phyloP scores from a whole-genome alignment of 2,888 invertebrate species.

The Gymnosoma rotundatum region DNA sequence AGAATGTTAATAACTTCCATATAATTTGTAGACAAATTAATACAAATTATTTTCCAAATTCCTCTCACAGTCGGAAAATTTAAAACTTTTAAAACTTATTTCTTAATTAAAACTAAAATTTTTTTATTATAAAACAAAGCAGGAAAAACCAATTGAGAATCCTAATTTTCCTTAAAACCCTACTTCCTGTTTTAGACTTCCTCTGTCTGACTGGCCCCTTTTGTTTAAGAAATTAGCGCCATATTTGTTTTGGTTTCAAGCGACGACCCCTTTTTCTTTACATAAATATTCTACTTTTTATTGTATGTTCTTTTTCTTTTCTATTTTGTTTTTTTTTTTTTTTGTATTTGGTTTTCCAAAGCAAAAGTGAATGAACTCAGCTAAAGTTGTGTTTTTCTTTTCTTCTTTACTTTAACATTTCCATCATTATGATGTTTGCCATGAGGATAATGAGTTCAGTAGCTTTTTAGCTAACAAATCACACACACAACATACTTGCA shows the following conservation, averaged over 20 bases:
- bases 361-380: conserved; percentile 70
- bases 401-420: conserved; percentile 28
- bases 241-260: conserved; percentile 60
- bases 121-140: too few relatives aligned
- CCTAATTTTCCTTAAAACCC: background rate
- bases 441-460: conserved; percentile 68
- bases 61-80: too few relatives aligned
- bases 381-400: conserved; percentile 64
- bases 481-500: background rate
- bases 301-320: conserved; percentile 40
- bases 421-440: conserved; percentile 44
- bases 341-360: conserved; percentile 30
- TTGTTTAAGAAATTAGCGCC: conserved; percentile 51
- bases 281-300: conserved; percentile 23
- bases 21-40: too few relatives aligned
- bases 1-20: too few relatives aligned
- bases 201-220: conserved; percentile 44
- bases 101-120: too few relatives aligned
- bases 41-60: too few relatives aligned
- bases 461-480: conserved; percentile 52
- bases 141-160: background rate
- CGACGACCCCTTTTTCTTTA: conserved; percentile 44
- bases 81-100: too few relatives aligned
- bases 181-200: conserved; percentile 4
- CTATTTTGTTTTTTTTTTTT: conserved; percentile 2